A percentile compares a stretch with the other conserved stretches of the same genome.
phyloP scores from a whole-genome alignment of 2,797 vertebrate species.

The Urophycis tenuis region DNA sequence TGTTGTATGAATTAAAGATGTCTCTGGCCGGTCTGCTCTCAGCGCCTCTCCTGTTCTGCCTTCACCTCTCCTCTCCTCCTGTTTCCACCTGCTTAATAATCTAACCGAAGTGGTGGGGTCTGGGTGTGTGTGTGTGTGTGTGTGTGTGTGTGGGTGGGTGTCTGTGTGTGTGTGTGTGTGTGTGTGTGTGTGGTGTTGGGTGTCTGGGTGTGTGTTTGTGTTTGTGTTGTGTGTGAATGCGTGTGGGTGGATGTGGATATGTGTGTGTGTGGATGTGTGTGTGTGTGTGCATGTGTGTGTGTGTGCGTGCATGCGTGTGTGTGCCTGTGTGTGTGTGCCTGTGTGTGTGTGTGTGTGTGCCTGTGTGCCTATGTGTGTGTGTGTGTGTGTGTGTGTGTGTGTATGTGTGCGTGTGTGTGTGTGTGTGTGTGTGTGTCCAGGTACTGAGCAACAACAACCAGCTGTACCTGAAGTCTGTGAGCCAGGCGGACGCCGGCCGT shows the following conservation, averaged over 20 bases:
- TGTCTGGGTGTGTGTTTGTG: not conserved
- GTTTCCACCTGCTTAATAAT: not conserved
- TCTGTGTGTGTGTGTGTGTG: not conserved
- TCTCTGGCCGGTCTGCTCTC: not conserved
- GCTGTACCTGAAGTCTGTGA: conserved; percentile 86
- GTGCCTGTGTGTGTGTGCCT: conserved; percentile 13
- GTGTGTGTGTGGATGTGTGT: not conserved
- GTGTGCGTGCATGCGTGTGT: not conserved
- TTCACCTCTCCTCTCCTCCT: conserved; percentile 7
- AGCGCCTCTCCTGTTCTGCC: conserved; percentile 15
- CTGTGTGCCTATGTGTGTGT: not conserved
- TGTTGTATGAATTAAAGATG: conserved; percentile 71
- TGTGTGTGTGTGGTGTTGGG: not conserved
- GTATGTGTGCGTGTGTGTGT: not conserved
- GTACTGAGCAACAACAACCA: conserved; percentile 96
- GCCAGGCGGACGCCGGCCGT: conserved; percentile 88
- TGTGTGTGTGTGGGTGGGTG: not conserved
- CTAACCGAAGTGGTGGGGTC: not conserved
- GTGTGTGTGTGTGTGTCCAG: conserved; percentile 55
- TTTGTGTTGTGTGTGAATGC: too few relatives aligned
- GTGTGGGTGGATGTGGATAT: not conserved
- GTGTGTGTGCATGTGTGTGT: conserved; percentile 16
- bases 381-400: conserved; percentile 17
- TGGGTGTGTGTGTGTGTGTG: not conserved
- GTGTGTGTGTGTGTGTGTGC: conserved; percentile 18